Evolutionary conservation across 2,888 invertebrate species (phyloP), one percentile per base, ranked within the genome.

Genomic region (Tetrapedia diversipes): DNA sequence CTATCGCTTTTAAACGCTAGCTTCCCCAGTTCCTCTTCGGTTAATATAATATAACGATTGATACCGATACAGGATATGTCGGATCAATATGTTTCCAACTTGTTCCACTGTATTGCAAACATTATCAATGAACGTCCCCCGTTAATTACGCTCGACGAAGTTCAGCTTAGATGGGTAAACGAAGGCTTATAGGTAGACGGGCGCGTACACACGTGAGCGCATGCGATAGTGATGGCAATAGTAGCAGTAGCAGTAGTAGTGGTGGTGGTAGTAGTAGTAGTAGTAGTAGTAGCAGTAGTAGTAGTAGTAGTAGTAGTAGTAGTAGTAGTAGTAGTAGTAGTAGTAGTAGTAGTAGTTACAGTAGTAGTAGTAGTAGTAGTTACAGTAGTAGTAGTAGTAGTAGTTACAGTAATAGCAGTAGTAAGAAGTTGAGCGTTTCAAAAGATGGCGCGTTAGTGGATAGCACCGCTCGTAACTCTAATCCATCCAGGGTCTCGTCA

Each of bases 401-500:
- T 63, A 51, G 64, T 71, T n/a, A n/a, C n/a, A n/a, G n/a, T n/a
- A n/a, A n/a, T n/a, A n/a, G n/a, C n/a, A n/a, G n/a, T n/a, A n/a
- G n/a, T n/a, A n/a, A n/a, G n/a, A n/a, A n/a, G n/a, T 66, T 56
- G 69, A 57, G 74, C 69, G 69, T 75, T 80, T 71, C 61, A 43
- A 78, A 72, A 80, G 71, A 73, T 78, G 77, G 80, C 77, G 77
- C 63, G 66, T 57, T n/a, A 43, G 16, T 74, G 49, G 60, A 29
- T 63, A 49, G 72, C 67, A 67, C 68, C 53, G 71, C 79, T 61
- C 67, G 70, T 77, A 47, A 49, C 74, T 79, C 77, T 64, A 72
- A 83, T 83, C 77, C 79, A 78, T 83, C 76, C 76, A 82, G 79
- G 71, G 71, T 61, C 70, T 82, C 77, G 82, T 83, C 77, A 80